Conservation (phyloP, 2,797 vertebrate species). For the Acipenser ruthenus region DNA sequence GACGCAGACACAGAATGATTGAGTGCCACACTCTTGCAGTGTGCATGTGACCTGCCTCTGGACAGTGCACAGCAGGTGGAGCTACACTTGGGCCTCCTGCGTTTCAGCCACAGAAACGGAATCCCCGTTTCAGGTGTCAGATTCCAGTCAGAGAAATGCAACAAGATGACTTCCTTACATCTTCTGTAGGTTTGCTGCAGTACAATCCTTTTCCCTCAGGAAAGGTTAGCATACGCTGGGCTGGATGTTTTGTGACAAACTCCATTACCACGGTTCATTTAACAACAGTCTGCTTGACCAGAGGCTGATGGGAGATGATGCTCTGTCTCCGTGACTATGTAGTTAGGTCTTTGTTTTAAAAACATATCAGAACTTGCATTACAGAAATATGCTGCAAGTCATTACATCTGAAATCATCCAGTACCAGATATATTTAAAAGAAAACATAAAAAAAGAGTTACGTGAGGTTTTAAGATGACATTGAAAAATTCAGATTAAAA, state of each 20-base stretch:
- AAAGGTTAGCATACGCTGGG: rapidly evolving
- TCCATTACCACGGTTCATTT: neutral
- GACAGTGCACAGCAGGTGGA: neutral
- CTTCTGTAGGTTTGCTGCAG: neutral
- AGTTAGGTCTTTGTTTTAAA: rapidly evolving
- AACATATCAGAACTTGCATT: neutral
- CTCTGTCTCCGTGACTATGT: rapidly evolving
- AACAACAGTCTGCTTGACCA: rapidly evolving
- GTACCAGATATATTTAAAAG: too few relatives aligned
- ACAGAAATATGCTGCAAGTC: too few relatives aligned
- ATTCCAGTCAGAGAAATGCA: neutral
- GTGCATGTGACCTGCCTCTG: neutral
- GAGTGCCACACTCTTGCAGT: neutral
- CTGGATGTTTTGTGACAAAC: conserved; percentile 4
- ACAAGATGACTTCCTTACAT: rapidly evolving
- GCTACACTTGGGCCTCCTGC: neutral
- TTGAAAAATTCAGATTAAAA: too few relatives aligned
- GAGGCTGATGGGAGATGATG: neutral
- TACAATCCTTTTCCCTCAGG: rapidly evolving
- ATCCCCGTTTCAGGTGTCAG: neutral
- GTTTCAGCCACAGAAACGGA: neutral
- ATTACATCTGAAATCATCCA: too few relatives aligned
- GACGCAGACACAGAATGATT: conserved; percentile 17
- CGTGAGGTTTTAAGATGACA: too few relatives aligned
- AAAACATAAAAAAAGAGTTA: too few relatives aligned